These are phyloP conservation scores for Haliclystus octoradiatus DNA, from an alignment of 30 jellyfish, hydroid and myxozoan species.

Conservation along the genomic window DNA sequence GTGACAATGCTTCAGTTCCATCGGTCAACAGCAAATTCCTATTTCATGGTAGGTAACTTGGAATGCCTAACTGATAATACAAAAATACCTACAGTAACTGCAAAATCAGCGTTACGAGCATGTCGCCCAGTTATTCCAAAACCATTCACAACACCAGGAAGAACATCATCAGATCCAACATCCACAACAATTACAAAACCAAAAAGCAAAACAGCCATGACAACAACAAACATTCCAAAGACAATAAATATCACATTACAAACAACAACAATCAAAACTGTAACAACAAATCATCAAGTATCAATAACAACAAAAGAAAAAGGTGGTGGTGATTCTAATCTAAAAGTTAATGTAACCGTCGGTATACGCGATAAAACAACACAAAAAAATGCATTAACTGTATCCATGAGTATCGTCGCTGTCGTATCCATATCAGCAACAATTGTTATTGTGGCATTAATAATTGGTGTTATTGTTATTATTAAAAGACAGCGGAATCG, in stretches of 20 bases:
- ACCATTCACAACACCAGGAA: slow-evolving; percentile 21
- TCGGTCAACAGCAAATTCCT: slow-evolving; percentile 38
- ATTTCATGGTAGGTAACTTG: slow-evolving; percentile 55
- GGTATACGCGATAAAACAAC: slow-evolving; percentile 2
- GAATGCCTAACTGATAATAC: slow-evolving; percentile 32
- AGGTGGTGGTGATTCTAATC: slow-evolving; percentile 9
- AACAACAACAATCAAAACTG: not conserved
- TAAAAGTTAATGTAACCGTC: slow-evolving; percentile 26
- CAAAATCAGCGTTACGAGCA: slow-evolving; percentile 47
- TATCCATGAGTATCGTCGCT: slow-evolving; percentile 87
- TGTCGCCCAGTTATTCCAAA: slow-evolving; percentile 48
- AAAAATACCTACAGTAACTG: not conserved
- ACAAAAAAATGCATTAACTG: slow-evolving; percentile 65
- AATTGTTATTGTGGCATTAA: slow-evolving; percentile 76
- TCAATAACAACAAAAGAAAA: not conserved
- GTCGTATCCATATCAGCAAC: slow-evolving; percentile 84
- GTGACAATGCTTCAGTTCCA: slow-evolving; percentile 46
- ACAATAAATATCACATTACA: not conserved
- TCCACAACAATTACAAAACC: not conserved
- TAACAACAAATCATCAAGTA: not conserved
- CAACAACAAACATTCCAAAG: not conserved
- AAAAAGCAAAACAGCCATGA: slow-evolving; percentile 31
- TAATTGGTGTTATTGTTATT: slow-evolving; percentile 83
- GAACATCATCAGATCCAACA: slow-evolving; percentile 25
- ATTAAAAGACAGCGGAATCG: slow-evolving; percentile 62